Evolutionary conservation across 2,797 vertebrate genomes (phyloP).

Genomic region (Pangasius djambal): DNA sequence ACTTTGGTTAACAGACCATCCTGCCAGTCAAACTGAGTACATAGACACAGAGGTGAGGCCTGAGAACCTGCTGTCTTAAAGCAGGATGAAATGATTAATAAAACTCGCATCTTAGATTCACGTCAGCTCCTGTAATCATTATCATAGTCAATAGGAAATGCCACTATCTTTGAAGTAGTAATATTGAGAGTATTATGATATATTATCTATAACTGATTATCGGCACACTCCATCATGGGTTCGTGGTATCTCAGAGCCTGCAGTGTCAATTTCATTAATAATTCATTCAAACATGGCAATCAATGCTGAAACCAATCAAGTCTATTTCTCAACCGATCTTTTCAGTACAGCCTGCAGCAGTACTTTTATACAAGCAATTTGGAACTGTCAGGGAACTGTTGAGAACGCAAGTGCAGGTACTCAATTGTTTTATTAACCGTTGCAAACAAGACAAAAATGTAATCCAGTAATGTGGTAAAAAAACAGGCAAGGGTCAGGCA

Average conservation of each 20-base stretch:
- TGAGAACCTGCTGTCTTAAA: not conserved
- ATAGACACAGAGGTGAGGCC: not conserved
- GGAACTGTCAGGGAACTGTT: not conserved
- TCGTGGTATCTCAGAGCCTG: not conserved
- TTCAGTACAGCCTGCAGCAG: constrained; percentile 16
- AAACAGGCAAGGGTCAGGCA: too few relatives aligned
- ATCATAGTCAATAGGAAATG: not conserved
- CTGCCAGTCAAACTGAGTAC: constrained; percentile 28
- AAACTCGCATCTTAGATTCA: not conserved
- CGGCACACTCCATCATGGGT: not conserved
- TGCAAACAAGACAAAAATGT: too few relatives aligned
- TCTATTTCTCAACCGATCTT: not conserved
- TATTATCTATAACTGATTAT: not conserved
- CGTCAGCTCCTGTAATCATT: not conserved
- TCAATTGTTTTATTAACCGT: too few relatives aligned
- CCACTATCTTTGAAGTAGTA: not conserved
- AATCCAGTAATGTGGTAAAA: too few relatives aligned
- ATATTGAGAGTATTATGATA: not conserved
- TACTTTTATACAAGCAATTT: not conserved
- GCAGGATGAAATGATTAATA: not conserved
- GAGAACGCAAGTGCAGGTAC: too few relatives aligned
- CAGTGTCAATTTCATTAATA: constrained; percentile 1
- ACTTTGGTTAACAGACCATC: not conserved
- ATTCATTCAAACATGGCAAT: constrained; percentile 15
- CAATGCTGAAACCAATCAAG: not conserved